A percentile compares a stretch with the other conserved stretches of the same genome.
Evolutionary conservation across 2,113 vertebrate species (phyloP).

Genomic region (Gallinago jamesoni): DNA sequence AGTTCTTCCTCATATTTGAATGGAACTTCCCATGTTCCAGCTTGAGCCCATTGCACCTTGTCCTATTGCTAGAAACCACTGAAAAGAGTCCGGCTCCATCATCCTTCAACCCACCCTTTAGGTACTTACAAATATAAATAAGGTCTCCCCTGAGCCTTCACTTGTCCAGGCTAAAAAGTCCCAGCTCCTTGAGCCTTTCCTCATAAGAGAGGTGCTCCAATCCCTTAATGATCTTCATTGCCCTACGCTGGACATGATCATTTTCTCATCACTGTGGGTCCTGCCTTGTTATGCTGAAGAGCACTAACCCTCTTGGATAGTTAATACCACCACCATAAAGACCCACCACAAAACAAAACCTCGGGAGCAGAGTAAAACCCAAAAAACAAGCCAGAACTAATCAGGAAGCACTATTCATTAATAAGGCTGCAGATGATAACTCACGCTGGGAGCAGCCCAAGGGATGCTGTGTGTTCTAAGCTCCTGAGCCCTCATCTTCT

Average conservation of each 20-base stretch:
- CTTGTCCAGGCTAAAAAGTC: too few species aligned
- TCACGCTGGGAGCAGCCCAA: neutral
- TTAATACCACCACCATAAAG: neutral
- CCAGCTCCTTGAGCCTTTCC: too few species aligned
- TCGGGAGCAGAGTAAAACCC: neutral
- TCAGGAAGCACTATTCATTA: slow-evolving; percentile 19
- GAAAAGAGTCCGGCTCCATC: too few species aligned
- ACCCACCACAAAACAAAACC: neutral
- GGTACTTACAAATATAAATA: too few species aligned
- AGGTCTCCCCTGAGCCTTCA: too few species aligned
- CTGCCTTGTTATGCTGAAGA: neutral
- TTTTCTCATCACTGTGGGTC: neutral
- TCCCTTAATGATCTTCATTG: neutral
- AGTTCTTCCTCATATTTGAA: too few species aligned
- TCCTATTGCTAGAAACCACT: too few species aligned
- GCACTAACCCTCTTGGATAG: neutral
- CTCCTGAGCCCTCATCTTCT: neutral
- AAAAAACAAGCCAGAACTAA: neutral
- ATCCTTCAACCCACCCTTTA: too few species aligned
- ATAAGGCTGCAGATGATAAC: neutral
- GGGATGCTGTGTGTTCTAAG: slow-evolving; percentile 33
- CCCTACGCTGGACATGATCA: neutral
- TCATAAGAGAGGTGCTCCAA: too few species aligned
- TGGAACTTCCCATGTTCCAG: too few species aligned
- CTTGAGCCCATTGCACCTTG: too few species aligned